Evolutionary conservation across 2,113 vertebrate genomes (phyloP).

Genomic region (Prinia subflava): DNA sequence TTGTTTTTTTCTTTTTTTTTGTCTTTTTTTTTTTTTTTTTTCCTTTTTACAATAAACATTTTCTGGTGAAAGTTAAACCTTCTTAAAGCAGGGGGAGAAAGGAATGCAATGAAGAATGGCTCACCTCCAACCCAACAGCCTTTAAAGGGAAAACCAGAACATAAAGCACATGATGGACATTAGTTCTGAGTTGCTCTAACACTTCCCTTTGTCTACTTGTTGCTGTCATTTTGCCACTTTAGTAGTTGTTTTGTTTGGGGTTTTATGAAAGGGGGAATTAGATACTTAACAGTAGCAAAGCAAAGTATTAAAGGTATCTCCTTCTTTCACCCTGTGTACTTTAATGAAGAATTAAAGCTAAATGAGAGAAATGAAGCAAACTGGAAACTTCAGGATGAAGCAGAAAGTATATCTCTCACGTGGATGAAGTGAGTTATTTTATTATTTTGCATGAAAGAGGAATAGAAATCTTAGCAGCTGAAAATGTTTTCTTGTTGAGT

Average conservation of each 20-base stretch:
- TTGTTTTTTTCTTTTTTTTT: neutral
- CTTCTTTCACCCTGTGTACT: constrained; percentile 56
- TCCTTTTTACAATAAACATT: constrained; percentile 79
- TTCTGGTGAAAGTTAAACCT: constrained; percentile 67
- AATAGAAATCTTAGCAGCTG: neutral
- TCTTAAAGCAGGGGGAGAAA: neutral
- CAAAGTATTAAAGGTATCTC: constrained; percentile 73
- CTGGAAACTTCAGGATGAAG: neutral
- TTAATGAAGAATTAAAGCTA: constrained; percentile 12
- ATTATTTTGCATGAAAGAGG: constrained; percentile 2
- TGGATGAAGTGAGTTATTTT: constrained; percentile 3
- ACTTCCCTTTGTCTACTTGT: constrained; percentile 58
- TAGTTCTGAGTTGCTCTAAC: constrained; percentile 43
- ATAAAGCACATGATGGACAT: constrained; percentile 39
- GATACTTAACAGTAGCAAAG: constrained; percentile 66
- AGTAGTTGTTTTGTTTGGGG: neutral
- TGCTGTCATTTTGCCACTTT: constrained; percentile 66
- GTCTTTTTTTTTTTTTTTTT: neutral
- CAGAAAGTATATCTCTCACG: neutral
- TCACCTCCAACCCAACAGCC: neutral
- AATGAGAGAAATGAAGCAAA: neutral
- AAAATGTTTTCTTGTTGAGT: neutral
- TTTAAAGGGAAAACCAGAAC: constrained; percentile 22
- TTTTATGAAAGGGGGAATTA: constrained; percentile 41
- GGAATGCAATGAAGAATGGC: neutral